Percentiles rank a stretch among this genome's conserved stretches.
phyloP scores from a whole-genome alignment of 2,113 vertebrate genomes.

The Tor tambroides region DNA sequence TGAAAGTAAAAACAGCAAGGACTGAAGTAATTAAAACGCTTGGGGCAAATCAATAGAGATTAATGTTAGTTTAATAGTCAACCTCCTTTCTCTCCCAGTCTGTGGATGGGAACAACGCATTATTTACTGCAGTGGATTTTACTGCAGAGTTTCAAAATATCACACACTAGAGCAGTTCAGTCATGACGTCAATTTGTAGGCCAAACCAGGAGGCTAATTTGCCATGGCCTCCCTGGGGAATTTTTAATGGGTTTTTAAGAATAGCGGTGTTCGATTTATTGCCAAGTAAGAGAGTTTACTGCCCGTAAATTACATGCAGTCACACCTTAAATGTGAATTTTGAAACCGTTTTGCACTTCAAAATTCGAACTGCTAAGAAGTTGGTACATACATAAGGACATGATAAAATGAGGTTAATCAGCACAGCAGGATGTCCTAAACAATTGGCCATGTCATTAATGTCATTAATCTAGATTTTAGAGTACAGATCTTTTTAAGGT shows the following conservation, averaged over 20 bases:
- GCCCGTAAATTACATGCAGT: not conserved
- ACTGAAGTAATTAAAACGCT: constrained; percentile 52
- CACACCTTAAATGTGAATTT: not conserved
- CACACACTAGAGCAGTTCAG: not conserved
- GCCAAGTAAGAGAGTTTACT: not conserved
- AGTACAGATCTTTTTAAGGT: no score
- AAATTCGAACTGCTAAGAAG: not conserved
- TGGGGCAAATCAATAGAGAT: constrained; percentile 45
- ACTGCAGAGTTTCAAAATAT: constrained; percentile 18
- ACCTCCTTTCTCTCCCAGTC: not conserved
- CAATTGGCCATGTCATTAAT: no score
- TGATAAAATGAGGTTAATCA: not conserved
- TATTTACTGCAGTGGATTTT: not conserved
- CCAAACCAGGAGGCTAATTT: not conserved
- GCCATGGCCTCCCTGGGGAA: not conserved
- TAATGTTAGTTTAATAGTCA: constrained; percentile 51
- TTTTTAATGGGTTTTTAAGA: constrained; percentile 5
- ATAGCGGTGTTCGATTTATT: constrained; percentile 8
- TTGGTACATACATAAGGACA: not conserved
- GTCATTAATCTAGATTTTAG: no score
- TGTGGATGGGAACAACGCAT: not conserved
- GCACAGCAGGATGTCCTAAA: not conserved
- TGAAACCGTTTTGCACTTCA: not conserved
- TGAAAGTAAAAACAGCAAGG: constrained; percentile 43
- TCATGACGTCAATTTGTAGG: constrained; percentile 21